Evolutionary conservation across 2,888 invertebrate species (phyloP).

Genomic region (Leptinotarsa haldemani): DNA sequence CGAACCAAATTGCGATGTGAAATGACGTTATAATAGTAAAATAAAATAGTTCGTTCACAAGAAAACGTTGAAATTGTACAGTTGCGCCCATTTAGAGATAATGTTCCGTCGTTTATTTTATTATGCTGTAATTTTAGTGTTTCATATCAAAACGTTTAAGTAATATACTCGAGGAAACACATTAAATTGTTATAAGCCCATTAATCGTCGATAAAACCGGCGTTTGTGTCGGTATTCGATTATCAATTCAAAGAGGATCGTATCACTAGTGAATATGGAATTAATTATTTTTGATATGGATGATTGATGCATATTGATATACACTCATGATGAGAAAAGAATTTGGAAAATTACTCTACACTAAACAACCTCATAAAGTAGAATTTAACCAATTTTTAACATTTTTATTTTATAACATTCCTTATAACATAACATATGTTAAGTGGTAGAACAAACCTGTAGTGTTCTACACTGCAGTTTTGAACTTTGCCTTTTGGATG

Average conservation of each 20-base stretch:
- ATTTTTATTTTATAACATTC: too few relatives aligned
- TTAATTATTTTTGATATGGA: background rate
- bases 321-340: too few relatives aligned
- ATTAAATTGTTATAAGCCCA: constrained; percentile 36
- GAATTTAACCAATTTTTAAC: too few relatives aligned
- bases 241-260: background rate
- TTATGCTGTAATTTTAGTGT: constrained; percentile 51
- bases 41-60: constrained; percentile 53
- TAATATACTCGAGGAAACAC: constrained; percentile 45
- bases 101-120: constrained; percentile 56
- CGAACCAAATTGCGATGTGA: constrained; percentile 52
- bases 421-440: too few relatives aligned
- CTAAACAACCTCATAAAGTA: too few relatives aligned
- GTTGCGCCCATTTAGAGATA: constrained; percentile 56
- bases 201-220: constrained; percentile 40
- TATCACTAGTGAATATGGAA: background rate
- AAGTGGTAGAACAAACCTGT: too few relatives aligned
- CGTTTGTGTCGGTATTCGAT: background rate
- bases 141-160: constrained; percentile 53
- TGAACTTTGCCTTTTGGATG: too few relatives aligned
- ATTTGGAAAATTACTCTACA: too few relatives aligned
- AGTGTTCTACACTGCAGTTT: too few relatives aligned
- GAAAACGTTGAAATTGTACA: constrained; percentile 54
- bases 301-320: background rate
- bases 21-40: constrained; percentile 58